A percentile compares a stretch with the other conserved stretches of the same genome.
phyloP scores from a whole-genome alignment of 2,888 invertebrate species.

The Cabera pusaria region DNA sequence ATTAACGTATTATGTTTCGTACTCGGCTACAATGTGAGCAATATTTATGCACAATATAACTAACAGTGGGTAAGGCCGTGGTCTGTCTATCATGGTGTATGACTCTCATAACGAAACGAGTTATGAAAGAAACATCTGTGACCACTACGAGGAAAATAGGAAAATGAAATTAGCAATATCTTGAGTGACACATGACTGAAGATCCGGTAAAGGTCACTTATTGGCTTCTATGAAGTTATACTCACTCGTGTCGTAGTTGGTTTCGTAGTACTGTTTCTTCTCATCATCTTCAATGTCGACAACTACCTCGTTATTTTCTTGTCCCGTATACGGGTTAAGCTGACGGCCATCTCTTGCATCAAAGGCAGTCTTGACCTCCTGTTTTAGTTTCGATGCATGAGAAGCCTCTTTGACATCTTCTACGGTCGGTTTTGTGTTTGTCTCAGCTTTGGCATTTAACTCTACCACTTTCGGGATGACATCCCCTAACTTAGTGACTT shows the following conservation, averaged over 20 bases:
- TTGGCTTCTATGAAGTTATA: slow-evolving; percentile 28
- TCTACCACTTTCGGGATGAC: slow-evolving; percentile 22
- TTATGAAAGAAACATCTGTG: too few species aligned
- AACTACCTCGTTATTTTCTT: slow-evolving; percentile 84
- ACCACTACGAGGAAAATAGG: too few species aligned
- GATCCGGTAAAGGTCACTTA: too few species aligned
- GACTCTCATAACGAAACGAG: too few species aligned
- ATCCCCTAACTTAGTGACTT: slow-evolving; percentile 21
- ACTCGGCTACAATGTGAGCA: slow-evolving; percentile 7
- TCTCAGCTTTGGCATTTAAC: slow-evolving; percentile 10
- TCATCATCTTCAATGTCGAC: slow-evolving; percentile 88
- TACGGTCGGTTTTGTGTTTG: slow-evolving; percentile 1
- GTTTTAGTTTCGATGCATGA: slow-evolving; percentile 13
- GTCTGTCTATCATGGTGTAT: background rate
- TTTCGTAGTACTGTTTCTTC: slow-evolving; percentile 89
- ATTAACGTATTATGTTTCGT: slow-evolving; percentile 11
- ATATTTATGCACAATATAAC: slow-evolving; percentile 6
- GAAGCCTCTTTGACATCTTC: slow-evolving; percentile 1
- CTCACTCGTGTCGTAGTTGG: slow-evolving; percentile 90
- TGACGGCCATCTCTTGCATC: slow-evolving; percentile 50
- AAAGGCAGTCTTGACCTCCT: slow-evolving; percentile 20
- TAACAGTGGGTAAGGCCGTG: slow-evolving; percentile 1
- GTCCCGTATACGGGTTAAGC: slow-evolving; percentile 41
- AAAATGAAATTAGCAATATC: too few species aligned
- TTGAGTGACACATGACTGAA: too few species aligned